Conservation (phyloP, 2,888 invertebrate genomes). For the Pristionchus mayeri region DNA sequence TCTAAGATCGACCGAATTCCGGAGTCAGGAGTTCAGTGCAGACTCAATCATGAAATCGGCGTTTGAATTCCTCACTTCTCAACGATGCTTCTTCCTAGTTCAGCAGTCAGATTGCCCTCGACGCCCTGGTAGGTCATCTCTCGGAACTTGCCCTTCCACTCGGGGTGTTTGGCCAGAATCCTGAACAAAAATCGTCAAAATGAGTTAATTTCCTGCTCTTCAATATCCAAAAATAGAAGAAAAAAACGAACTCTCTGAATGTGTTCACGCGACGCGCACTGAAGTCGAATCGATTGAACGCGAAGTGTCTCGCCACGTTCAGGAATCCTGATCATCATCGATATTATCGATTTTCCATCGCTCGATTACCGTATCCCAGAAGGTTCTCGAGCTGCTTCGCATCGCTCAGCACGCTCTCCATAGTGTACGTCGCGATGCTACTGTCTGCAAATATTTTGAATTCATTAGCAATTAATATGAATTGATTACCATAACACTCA, state of each 20-base stretch:
- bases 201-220: neutral
- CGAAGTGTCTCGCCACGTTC: neutral
- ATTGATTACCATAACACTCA: neutral
- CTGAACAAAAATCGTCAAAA: neutral
- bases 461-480: neutral
- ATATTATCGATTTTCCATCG: neutral
- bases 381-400: neutral
- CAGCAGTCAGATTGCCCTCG: slow-evolving; percentile 19
- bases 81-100: neutral
- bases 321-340: neutral
- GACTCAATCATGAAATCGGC: too few relatives aligned
- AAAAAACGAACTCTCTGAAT: neutral
- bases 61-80: too few relatives aligned
- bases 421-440: neutral
- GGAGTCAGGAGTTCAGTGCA: too few relatives aligned
- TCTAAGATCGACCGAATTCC: too few relatives aligned
- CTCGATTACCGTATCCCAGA: slow-evolving; percentile 5
- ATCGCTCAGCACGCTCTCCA: neutral
- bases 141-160: neutral
- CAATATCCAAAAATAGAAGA: too few relatives aligned
- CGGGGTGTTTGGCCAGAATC: neutral
- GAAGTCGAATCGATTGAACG: neutral
- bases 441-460: neutral
- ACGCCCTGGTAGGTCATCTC: neutral
- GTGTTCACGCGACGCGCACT: neutral